Conservation (phyloP, 2,113 vertebrate genomes). For the Tragulus kanchil region DNA sequence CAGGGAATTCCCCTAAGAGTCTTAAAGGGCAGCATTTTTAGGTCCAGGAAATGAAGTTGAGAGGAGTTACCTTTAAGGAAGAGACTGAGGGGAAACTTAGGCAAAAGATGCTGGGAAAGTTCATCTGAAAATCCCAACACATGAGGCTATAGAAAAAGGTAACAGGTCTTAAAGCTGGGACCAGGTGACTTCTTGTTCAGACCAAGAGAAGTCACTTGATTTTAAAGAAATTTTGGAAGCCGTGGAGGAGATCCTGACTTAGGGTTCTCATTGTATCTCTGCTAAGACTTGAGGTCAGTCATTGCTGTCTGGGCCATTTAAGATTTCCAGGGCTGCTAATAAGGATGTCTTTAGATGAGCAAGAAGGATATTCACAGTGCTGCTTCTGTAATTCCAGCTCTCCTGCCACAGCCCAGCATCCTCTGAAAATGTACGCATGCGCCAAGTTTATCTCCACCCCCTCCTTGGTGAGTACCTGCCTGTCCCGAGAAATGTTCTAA, state of each 20-base stretch:
- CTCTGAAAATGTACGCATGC: slow-evolving; percentile 92
- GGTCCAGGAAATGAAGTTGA: neutral
- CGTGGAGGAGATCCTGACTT: slow-evolving; percentile 38
- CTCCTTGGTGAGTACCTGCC: slow-evolving; percentile 91
- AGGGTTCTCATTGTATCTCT: neutral
- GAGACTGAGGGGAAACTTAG: neutral
- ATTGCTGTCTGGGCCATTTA: neutral
- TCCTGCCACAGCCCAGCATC: slow-evolving; percentile 74
- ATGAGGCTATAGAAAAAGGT: neutral
- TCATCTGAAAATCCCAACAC: neutral
- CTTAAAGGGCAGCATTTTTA: neutral
- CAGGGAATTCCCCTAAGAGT: neutral
- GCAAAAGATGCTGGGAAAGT: slow-evolving; percentile 28
- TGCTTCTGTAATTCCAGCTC: slow-evolving; percentile 63
- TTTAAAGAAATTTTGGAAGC: slow-evolving; percentile 8
- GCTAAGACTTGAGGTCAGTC: neutral
- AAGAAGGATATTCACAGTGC: slow-evolving; percentile 36
- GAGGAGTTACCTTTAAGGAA: slow-evolving; percentile 48
- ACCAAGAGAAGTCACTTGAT: neutral
- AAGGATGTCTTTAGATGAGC: neutral
- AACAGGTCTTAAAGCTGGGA: neutral
- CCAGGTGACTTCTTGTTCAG: neutral
- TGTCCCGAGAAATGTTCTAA: slow-evolving; percentile 36
- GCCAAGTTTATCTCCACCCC: slow-evolving; percentile 92
- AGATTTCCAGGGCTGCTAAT: slow-evolving; percentile 26